Evolutionary conservation across 2,888 invertebrate genomes (phyloP).

Genomic region (Hyposoter didymator): DNA sequence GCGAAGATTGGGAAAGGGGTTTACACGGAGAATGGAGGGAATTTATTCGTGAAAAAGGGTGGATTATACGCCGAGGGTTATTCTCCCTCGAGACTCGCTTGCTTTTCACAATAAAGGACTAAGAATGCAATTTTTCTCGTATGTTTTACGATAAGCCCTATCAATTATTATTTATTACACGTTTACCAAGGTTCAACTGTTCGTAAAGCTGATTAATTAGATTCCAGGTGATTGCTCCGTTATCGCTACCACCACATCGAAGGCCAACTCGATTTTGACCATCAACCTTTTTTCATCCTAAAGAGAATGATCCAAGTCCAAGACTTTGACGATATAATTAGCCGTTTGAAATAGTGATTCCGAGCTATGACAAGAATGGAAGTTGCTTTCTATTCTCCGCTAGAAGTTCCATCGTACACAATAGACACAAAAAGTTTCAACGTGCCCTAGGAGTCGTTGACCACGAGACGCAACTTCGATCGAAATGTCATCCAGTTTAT

Average conservation of each 20-base stretch:
- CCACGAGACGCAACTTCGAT: constrained; percentile 55
- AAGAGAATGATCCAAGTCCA: neutral
- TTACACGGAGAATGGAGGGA: constrained; percentile 45
- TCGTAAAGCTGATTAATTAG: neutral
- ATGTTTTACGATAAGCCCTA: neutral
- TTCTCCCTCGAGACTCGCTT: constrained; percentile 18
- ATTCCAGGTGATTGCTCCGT: neutral
- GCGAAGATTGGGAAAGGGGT: constrained; percentile 52
- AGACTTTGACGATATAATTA: constrained; percentile 52
- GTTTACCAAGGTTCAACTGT: neutral
- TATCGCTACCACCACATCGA: neutral
- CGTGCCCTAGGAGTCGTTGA: constrained; percentile 63
- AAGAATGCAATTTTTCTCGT: constrained; percentile 31
- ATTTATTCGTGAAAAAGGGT: constrained; percentile 51
- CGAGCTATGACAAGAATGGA: constrained; percentile 54
- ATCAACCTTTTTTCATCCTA: neutral
- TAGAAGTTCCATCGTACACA: constrained; percentile 33
- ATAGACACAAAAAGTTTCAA: constrained; percentile 24
- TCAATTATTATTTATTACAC: constrained; percentile 23
- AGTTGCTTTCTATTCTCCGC: constrained; percentile 59
- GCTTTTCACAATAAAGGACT: constrained; percentile 29
- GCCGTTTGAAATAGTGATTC: constrained; percentile 35
- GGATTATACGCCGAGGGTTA: constrained; percentile 31
- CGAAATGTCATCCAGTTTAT: constrained; percentile 61
- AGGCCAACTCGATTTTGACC: neutral